Base-by-base conservation (phyloP, 1,140 invertebrate genomes). In the Drosophila virilis region DNA sequence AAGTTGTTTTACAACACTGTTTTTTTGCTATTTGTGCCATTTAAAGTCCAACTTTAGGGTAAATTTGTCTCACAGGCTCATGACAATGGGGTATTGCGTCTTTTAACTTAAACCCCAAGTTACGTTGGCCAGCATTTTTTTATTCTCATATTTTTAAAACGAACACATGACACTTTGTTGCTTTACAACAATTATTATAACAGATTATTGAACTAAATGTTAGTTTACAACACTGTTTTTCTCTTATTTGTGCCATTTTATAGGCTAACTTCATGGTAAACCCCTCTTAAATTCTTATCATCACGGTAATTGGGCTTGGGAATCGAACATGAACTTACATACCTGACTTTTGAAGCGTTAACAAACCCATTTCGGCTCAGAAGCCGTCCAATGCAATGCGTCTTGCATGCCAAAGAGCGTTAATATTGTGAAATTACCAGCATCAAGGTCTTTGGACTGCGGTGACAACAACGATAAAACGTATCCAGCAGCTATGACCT, bases 341-440 rank as follows among this genome's bases (percentile, higher is more conserved):
- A 74, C 65, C 65, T 61, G 57, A 69, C 65, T 48, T 54, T 61
- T 40, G 15, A 42, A 42, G 71, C 57, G 65, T 69, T 43, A 74
- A 61, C 71, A 74, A 61, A 54, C 55, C 40, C 33, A 72, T 59
- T 67, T 52, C 42, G 37, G n/a, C 15, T 12, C 45, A 70, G 74
- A 67, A 75, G 74, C 64, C 60, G 43, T 64, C 45, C 59, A 74
- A 52, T 88, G 77, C 83, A 88, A 50, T 48, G 60, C 59, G 73
- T 79, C 66, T 72, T 88, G 84, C 83, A 88, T 89, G 79, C 80
- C 79, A 85, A 83, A 75, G 64, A 64, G 66, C 60, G 42, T 55
- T 57, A 71, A 60, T 77, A 35, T 85, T 76, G 79, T 88, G 83
- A 86, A 86, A 86, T 86, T 88, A 60, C 66, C 61, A 65, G 50